Base-by-base conservation (phyloP, 2,888 invertebrate species). In the Ornithoptera alexandrae region DNA sequence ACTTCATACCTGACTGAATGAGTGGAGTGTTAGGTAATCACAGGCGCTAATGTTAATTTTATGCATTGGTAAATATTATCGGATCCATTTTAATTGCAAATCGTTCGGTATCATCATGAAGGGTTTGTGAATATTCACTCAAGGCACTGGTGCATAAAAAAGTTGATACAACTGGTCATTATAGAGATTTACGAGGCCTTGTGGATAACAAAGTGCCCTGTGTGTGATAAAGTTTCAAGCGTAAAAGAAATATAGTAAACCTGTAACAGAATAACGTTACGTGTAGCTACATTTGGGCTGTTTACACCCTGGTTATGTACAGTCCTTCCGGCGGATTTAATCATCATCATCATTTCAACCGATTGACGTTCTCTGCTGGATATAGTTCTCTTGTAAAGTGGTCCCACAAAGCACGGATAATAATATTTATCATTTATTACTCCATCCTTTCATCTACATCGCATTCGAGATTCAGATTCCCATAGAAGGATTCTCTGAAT, bases 31-130 rank as follows among this genome's bases (percentile, higher is more conserved):
- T 76, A 76, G 76, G 77, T 83, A 82, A 83, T 81, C 78, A 80
- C 75, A 72, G 61, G 63, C 42, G 65, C 72, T 71, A 70, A 80
- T 82, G 83, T 84, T 87, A 73, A 86, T 85, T 84, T 85, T 86
- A 87, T 87, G 83, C 84, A 84, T 85, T 79, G 82, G 83, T 82
- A 84, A 86, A 86, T 86, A 86, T 84, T 79, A 80, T 78, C 78
- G 77, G 77, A 74, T 81, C 71, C 75, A 77, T 85, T 84, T 88
- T 87, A 88, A 88, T 88, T 87, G 74, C 76, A 75, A 74, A 71
- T 72, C 76, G 75, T 74, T 73, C 80, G 75, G 76, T 73, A 74
- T 79, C 76, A 79, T 77, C 80, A 78, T 78, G 74, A 74, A 76
- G 75, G 77, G 70, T 78, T 72, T 78, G 72, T 78, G 69, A 70